Conservation (phyloP, 2,888 invertebrate species). For the Lasioglossum marginatum region DNA sequence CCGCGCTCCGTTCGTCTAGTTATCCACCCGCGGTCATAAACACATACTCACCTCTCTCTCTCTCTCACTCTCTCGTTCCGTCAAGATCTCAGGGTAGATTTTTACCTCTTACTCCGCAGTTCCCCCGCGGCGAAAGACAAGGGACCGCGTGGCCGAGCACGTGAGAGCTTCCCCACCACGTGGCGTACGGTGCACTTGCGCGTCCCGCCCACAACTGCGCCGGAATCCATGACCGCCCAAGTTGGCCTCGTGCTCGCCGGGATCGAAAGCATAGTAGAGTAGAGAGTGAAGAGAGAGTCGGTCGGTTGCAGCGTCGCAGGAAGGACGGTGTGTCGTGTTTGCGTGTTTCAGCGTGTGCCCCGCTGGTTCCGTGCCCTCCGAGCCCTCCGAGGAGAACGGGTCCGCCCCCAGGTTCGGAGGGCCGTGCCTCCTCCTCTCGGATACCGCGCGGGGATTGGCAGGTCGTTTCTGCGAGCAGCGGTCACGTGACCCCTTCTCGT, state of each 20-base stretch:
- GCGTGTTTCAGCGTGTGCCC: conserved; percentile 58
- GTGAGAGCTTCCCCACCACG: conserved; percentile 79
- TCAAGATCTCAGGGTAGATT: conserved; percentile 17
- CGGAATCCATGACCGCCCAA: conserved; percentile 78
- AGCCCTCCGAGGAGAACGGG: conserved; percentile 53
- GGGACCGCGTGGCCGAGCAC: conserved; percentile 82
- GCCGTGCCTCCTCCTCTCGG: conserved; percentile 81
- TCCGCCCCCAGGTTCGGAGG: conserved; percentile 84
- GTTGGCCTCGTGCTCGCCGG: conserved; percentile 73
- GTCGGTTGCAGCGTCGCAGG: conserved; percentile 78
- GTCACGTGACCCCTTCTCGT: conserved; percentile 77
- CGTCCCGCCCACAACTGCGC: conserved; percentile 82
- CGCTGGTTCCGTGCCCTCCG: conserved; percentile 60
- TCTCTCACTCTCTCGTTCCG: not conserved
- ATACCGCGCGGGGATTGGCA: conserved; percentile 81
- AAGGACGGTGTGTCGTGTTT: conserved; percentile 20
- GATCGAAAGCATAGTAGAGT: conserved; percentile 38
- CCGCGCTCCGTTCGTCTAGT: not conserved
- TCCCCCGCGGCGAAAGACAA: conserved; percentile 25
- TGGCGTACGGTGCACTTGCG: conserved; percentile 77
- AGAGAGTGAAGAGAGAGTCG: conserved; percentile 74
- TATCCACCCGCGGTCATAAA: conserved; percentile 19
- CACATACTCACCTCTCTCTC: not conserved
- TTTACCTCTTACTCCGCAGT: conserved; percentile 45
- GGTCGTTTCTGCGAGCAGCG: conserved; percentile 56